These are phyloP conservation scores for Chionomys nivalis DNA, from an alignment of 2,113 vertebrate genomes.

Conservation along the genomic window DNA sequence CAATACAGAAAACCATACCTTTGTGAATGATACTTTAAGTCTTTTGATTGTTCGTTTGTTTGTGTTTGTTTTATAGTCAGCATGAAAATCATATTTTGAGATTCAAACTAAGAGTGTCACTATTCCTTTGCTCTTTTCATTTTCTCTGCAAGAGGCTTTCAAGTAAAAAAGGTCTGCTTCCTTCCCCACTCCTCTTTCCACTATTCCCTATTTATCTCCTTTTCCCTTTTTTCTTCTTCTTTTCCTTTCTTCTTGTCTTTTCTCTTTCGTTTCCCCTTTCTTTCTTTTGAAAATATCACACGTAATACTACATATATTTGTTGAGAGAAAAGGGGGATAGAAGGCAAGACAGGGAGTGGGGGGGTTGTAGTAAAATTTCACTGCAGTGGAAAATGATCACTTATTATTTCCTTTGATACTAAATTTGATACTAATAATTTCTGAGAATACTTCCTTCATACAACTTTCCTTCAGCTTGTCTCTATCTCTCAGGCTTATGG, in stretches of 20 bases:
- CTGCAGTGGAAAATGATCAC: no score
- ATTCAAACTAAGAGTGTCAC: not conserved
- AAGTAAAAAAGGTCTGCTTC: not conserved
- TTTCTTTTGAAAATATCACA: not conserved
- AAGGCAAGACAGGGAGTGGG: not conserved
- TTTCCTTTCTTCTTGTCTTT: not conserved
- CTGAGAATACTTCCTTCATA: not conserved
- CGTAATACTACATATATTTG: not conserved
- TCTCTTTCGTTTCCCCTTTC: not conserved
- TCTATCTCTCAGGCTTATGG: not conserved
- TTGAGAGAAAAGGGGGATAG: not conserved
- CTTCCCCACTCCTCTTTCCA: not conserved
- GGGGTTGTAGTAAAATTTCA: not conserved
- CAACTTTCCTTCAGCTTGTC: not conserved
- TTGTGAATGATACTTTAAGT: not conserved
- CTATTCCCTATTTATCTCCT: accelerated
- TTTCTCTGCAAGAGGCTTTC: not conserved
- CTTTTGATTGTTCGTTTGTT: not conserved
- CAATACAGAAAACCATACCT: not conserved
- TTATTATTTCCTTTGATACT: not conserved
- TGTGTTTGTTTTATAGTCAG: not conserved
- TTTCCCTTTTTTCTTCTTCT: not conserved
- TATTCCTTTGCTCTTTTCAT: not conserved
- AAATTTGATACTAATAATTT: not conserved
- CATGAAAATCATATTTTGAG: not conserved